phyloP scores from a whole-genome alignment of 2,113 vertebrate genomes.

The Pseudorectes ferrugineus region DNA sequence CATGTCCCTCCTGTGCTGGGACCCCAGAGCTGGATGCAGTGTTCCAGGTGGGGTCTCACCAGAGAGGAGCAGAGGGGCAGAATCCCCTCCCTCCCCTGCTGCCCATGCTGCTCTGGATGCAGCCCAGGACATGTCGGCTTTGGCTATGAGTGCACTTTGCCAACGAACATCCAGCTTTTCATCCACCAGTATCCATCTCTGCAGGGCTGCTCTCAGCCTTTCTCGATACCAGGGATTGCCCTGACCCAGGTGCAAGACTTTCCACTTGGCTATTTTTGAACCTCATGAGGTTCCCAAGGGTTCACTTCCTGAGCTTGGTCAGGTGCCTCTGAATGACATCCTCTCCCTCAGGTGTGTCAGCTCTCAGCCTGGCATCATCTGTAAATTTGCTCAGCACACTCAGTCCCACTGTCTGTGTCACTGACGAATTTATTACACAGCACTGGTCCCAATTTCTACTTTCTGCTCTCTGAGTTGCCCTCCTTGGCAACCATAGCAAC shows the following conservation, averaged over 20 bases:
- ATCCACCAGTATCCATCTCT: not conserved
- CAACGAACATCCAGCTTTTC: fast-evolving
- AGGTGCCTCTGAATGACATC: not conserved
- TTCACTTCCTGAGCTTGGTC: not conserved
- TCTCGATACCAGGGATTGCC: not conserved
- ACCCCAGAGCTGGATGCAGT: not conserved
- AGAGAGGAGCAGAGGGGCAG: not conserved
- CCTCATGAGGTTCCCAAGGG: fast-evolving
- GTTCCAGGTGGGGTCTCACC: not conserved
- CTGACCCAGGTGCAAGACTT: not conserved
- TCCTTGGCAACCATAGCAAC: not conserved
- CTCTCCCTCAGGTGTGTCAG: fast-evolving
- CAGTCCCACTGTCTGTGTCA: not conserved
- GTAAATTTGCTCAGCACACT: not conserved
- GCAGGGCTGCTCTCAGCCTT: not conserved
- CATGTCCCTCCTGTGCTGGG: not conserved
- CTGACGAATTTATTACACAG: not conserved
- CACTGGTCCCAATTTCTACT: fast-evolving
- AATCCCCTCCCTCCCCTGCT: not conserved
- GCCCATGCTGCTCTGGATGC: fast-evolving
- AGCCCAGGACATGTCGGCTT: fast-evolving
- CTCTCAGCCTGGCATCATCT: not conserved
- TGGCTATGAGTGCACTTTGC: fast-evolving
- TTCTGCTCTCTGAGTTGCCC: not conserved
- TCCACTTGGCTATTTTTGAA: not conserved